Evolutionary conservation across 2,113 vertebrate species (phyloP).

Genomic region (Nymphicus hollandicus): DNA sequence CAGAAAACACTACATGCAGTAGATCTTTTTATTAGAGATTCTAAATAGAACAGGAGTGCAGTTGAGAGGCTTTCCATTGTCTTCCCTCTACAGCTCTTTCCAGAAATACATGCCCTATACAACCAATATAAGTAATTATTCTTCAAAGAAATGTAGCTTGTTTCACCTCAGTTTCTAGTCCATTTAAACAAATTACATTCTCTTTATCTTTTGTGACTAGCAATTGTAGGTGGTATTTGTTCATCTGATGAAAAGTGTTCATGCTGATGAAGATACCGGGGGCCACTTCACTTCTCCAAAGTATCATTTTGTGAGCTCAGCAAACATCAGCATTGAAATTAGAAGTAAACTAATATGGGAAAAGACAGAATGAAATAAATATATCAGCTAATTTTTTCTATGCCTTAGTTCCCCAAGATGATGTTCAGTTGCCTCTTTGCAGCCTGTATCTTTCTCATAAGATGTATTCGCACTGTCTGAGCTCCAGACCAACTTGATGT

Average conservation of each 20-base stretch:
- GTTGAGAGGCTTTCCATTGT: neutral
- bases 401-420: neutral
- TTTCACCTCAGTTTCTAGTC: neutral
- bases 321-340: neutral
- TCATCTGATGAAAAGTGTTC: neutral
- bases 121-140: neutral
- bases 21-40: neutral
- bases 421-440: neutral
- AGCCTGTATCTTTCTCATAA: neutral
- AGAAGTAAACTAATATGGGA: neutral
- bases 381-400: neutral
- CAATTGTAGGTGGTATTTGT: neutral
- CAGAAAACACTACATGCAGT: neutral
- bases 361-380: neutral
- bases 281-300: neutral
- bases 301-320: neutral
- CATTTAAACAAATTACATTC: neutral
- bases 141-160: neutral
- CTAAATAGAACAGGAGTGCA: neutral
- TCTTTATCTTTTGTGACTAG: neutral
- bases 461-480: neutral
- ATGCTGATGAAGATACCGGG: neutral
- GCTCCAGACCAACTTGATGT: neutral
- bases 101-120: neutral
- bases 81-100: neutral